Conservation (phyloP, 2,888 invertebrate genomes). For the Cryptosula pallasiana region DNA sequence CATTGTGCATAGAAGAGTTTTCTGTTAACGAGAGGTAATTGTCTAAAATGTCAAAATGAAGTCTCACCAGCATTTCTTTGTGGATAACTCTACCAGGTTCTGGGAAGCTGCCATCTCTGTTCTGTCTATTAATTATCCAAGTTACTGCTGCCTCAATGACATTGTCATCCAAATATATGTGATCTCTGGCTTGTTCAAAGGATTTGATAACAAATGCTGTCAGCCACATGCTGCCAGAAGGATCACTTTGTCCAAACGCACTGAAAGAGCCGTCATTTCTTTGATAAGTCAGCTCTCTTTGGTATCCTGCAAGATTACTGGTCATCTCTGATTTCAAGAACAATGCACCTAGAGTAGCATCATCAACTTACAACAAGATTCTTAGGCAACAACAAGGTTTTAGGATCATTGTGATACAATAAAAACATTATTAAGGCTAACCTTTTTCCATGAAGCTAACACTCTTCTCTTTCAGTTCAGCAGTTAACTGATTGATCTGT, state of each 20-base stretch:
- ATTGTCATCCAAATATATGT: conserved; percentile 66
- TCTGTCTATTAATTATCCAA: conserved; percentile 71
- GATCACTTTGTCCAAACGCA: too few relatives aligned
- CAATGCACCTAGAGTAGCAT: too few relatives aligned
- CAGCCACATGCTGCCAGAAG: too few relatives aligned
- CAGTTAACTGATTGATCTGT: conserved; percentile 66
- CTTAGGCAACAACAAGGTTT: too few relatives aligned
- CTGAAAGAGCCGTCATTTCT: conserved; percentile 85
- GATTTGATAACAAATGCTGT: conserved; percentile 75
- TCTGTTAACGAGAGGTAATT: too few relatives aligned
- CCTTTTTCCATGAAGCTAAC: conserved; percentile 1
- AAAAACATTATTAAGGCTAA: too few relatives aligned
- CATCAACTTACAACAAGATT: too few relatives aligned
- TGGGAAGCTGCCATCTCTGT: conserved; percentile 69
- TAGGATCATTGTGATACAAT: too few relatives aligned
- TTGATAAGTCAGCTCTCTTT: conserved; percentile 80
- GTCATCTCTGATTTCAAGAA: too few relatives aligned
- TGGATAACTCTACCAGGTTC: conserved; percentile 68
- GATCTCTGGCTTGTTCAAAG: conserved; percentile 66
- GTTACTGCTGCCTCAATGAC: conserved; percentile 65
- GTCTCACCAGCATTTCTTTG: conserved; percentile 63
- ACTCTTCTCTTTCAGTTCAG: conserved; percentile 58
- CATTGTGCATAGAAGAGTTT: too few relatives aligned
- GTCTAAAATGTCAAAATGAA: too few relatives aligned
- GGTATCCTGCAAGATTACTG: conserved; percentile 71